Evolutionary conservation across 2,113 vertebrate species (phyloP), one percentile per base, ranked within the genome.

Genomic region (Gulo gulo): DNA sequence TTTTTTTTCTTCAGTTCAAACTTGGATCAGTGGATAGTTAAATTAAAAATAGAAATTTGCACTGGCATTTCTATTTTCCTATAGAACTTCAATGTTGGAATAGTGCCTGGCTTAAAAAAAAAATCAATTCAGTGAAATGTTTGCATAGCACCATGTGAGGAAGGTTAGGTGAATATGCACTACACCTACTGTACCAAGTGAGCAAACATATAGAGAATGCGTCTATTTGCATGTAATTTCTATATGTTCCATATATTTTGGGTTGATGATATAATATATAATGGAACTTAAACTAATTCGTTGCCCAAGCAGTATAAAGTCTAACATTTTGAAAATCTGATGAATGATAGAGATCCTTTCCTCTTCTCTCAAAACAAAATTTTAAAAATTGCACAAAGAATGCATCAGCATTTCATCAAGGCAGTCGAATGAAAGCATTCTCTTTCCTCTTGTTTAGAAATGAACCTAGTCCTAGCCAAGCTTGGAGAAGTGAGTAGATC

Each of bases 151-250:
- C 2, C 47, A 0, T 88, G 80, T 89, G 94, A 76, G 36, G 90
- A 93, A 97, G 94, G 82, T 98, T 94, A 97, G 95, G 96, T 96
- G 96, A 96, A 96, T 97, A 91, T 93, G 92, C 81, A 93, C 65
- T 87, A n/a, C 14, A 45, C 42, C 36, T 80, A 31, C 90, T 76
- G 42, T 36, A 94, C 36, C 52, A 80, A 45, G 45, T 11, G 36
- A 39, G 21, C 95, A 98, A 95, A 97, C 67, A 97, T 21, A 84
- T 69, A 57, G 31, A 82, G 69, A 83, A 79, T 31, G 39, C 31
- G 34, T 57, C 63, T 88, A 59, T 91, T 93, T 89, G 31, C 26
- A 87, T 85, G 59, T 31, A 61, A 24, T 94, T 95, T 94, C 84
- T 93, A 55, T 89, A 91, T 69, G 24, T 31, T 47, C 74, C 90